Conservation (phyloP, 1,140 invertebrate species). For the Brachionus calyciflorus region DNA sequence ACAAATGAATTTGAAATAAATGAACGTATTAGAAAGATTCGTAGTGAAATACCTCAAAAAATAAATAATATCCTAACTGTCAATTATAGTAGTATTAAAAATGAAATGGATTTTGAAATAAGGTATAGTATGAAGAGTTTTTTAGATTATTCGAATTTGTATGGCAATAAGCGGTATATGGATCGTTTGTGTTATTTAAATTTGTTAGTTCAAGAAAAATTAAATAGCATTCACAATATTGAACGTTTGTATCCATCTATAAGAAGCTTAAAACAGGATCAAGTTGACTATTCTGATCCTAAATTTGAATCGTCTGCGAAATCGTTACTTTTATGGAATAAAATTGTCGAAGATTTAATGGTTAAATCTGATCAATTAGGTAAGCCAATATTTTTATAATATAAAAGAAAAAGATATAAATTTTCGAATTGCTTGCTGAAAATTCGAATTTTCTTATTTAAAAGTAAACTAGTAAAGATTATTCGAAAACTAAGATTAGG, state of each 20-base stretch:
- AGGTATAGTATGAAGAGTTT: neutral
- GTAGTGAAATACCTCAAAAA: slow-evolving; percentile 2
- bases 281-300: neutral
- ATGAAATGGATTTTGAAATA: neutral
- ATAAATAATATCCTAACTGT: slow-evolving; percentile 2
- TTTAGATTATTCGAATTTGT: slow-evolving; percentile 5
- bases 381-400: neutral
- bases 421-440: neutral
- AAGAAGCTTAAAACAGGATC: neutral
- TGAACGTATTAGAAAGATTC: neutral
- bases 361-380: slow-evolving; percentile 29
- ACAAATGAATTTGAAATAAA: slow-evolving; percentile 22
- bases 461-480: too few species aligned
- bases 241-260: slow-evolving; percentile 42
- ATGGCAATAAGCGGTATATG: slow-evolving; percentile 24
- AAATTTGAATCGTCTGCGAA: slow-evolving; percentile 40
- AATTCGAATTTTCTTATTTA: neutral
- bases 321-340: slow-evolving; percentile 18
- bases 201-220: slow-evolving; percentile 7
- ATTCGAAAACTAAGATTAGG: too few species aligned
- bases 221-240: slow-evolving; percentile 16
- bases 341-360: slow-evolving; percentile 33
- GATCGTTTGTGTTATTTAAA: slow-evolving; percentile 21
- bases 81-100: neutral
- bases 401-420: neutral